Base-by-base conservation (phyloP, 2,888 invertebrate genomes). In the Pachydiplax longipennis region DNA sequence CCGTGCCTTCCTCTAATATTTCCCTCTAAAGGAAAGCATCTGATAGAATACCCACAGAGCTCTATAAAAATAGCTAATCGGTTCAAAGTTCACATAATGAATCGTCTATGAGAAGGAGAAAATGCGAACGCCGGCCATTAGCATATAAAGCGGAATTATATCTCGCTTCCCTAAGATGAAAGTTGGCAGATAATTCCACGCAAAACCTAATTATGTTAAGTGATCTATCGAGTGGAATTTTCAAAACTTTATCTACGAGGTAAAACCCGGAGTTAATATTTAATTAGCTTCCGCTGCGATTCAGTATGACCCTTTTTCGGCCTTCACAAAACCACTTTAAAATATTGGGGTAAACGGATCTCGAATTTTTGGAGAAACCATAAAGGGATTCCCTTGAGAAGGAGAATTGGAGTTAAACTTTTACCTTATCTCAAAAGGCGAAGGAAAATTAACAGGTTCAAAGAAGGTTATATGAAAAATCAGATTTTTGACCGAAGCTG, bases 361-460 rank as follows among this genome's bases (percentile, higher is more conserved):
- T 25, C 12, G 35, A 40, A 87, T 61, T 65, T 61, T 61, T 58
- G 61, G 18, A 40, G 37, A 37, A 65, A 58, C 61, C 37, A 31
- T 65, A 37, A 65, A 61, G 53, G 22, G 37, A 61, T n/a, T 31
- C 61, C 35, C 35, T 40, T 10, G 18, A 8, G 44, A 44, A 44
- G 53, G 35, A 35, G 25, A 31, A n/a, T 48, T 25, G 12, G 61
- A 87, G 35, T 87, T 61, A 37, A 87, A 65, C 58, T 61, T 25
- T 87, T 37, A 12, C n/a, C 58, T 87, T 87, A 87, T 87, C 87
- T 6, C 87, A 61, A 87, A 87, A 65, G 61, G 65, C 22, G 61
- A 22, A 87, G 35, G 53, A 61, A 87, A 87, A 61, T 87, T 87
- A 87, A 37, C 37, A 87, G 40, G 87, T 87, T 53, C 40, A 48